Base-by-base conservation (phyloP, 2,888 invertebrate genomes). In the Rhamnusium bicolor region DNA sequence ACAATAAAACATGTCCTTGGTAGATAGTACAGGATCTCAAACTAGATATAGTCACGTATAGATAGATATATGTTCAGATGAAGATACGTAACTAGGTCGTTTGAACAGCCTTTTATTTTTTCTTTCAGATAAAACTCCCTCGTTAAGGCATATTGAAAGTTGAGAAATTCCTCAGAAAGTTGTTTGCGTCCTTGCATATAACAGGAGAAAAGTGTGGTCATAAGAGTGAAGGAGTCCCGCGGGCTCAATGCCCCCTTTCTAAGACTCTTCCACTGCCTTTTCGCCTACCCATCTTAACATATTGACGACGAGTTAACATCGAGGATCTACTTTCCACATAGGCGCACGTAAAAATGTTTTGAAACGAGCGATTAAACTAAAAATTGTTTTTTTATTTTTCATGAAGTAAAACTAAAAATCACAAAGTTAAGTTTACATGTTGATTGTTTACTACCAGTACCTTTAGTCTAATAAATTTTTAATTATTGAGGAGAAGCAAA, bases 221-320 rank as follows among this genome's bases (percentile, higher is more conserved):
- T 76, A 74, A 76, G 74, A 73, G 74, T 66, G 58, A 76, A 76
- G 74, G 68, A 60, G 68, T 72, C 76, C 74, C 74, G 12, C 6
- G 71, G 74, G 74, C 47, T 18, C 61, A n/a, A 74, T 74, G 58
- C 49, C 46, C 70, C 72, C 63, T 49, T 63, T 49, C 47, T 72
- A 53, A 65, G 65, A 19, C 53, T 19, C 29, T 14, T 51, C 40
- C 54, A 61, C 66, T 70, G 65, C 72, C 56, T 69, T 76, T 56
- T 29, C 61, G 27, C 65, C 51, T n/a, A 24, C 19, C 65, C 53
- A 40, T 18, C 53, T 40, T 29, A 65, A 53, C 65, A 18, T 65
- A 65, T 65, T 65, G 65, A 65, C 65, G 21, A 18, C 58, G 18
- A 18, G 27, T 19, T 51, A 51, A 51, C 51, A 18, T 51, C 51